Evolutionary conservation across 2,797 vertebrate species (phyloP), one percentile per base, ranked within the genome.

Genomic region (Moxostoma hubbsi): DNA sequence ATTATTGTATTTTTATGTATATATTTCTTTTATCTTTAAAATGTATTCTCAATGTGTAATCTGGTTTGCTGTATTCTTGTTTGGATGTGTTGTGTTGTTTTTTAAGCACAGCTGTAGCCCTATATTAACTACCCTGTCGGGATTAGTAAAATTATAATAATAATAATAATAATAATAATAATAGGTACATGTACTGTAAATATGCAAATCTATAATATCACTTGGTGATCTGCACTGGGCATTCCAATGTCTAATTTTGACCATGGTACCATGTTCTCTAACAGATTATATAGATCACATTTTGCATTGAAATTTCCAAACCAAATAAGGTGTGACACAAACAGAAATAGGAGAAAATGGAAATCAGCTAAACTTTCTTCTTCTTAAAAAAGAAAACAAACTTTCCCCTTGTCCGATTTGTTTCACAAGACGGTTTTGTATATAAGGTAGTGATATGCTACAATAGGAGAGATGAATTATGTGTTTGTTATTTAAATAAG

Each of bases 181-280:
- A 36, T 36, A 36, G 36, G 36, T 70, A 11, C 12, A 70, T 46
- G 43, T n/a, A n/a, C n/a, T n/a, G n/a, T 43, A 75, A 54, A 75
- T 57, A 54, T 9, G 63, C 63, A 75, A 75, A 75, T 57, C 7
- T 5, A 16, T 46, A 13, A 45, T 43, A 55, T 5, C 58, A 63
- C 58, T 2, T 13, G 65, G 9, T 69, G 47, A 69, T 13, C 54
- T 55, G n/a, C 11, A 18, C 9, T 24, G 6, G 50, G 45, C 6
- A 49, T 11, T 9, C 4, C 9, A 7, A 3, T 7, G 12, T 53
- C 5, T 8, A 36, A 36, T 36, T 36, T 36, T 36, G 1, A 36
- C 36, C 36, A 36, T 36, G 3, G 36, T 5, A 36, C 36, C 36
- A 36, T 36, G 36, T 36, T 36, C 36, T 36, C 36, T 36, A 4